Base-by-base conservation (phyloP, 2,797 vertebrate genomes). In the Heteromormyrus szaboi region DNA sequence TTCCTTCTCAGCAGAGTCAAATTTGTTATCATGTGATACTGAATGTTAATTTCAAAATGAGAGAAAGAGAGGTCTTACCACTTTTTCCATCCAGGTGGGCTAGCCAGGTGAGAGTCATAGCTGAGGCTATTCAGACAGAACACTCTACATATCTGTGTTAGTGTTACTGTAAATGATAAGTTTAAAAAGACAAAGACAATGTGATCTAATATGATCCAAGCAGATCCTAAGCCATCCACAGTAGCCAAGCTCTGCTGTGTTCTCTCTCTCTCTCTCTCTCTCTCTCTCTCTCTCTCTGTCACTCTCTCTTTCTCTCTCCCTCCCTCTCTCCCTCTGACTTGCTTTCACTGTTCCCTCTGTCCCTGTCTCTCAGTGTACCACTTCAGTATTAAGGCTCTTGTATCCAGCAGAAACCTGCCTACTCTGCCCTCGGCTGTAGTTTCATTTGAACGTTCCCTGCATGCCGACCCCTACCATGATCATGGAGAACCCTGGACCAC, bases 41-140 rank as follows among this genome's bases (percentile, higher is more conserved):
- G 51, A 50, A 29, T 88, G 87, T n/a, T 53, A 50, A 22, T 88
- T 50, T 76, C 12, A 72, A 37, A 33, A 51, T 22, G n/a, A 62
- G 48, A 79, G 87, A 29, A 53, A 88, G 9, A 29, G 17, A 50
- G 14, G 46, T 87, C 87, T 79, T 88, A 88, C 87, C 87, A 7
- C 14, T 50, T 88, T 51, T 87, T 72, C 12, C 48, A 79, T 88
- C 65, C 87, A 76, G 87, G 65, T 76, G 17, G 65, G 19, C 29
- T 29, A 29, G 12, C n/a, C 33, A 72, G 9, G 14, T 68, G 44
- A 54, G 65, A 41, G 2, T 33, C 68, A 41, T 19, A 41, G 72
- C 72, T 44, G 37, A 17, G 17, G 37, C 37, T 41, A 17, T 44
- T 79, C 33, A 79, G 72, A 44, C 72, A 44, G 65, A 72, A 33